Evolutionary conservation across 2,113 vertebrate species (phyloP), one percentile per base, ranked within the genome.

Genomic region (Pedionomus torquatus): DNA sequence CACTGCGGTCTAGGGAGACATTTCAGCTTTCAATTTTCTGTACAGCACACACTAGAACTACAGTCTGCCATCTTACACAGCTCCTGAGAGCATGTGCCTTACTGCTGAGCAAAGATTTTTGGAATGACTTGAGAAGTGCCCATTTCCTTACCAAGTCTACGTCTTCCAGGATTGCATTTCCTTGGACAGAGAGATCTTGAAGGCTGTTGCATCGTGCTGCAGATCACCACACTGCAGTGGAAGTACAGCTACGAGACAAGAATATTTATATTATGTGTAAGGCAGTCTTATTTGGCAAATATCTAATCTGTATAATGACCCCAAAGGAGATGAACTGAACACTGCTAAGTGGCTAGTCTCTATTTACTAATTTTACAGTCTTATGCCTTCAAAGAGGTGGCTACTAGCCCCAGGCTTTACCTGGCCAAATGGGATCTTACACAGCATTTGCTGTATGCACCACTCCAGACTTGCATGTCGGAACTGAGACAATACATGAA

Each of bases 191-290:
- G 61, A 3, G 37, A 3, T 10, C 87, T 95, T 43, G 71, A 91
- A 61, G 64, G 35, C 19, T 76, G 64, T 18, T 89, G 68, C 19
- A 52, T 54, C 19, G 91, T 37, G 35, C 96, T 93, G 89, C 97
- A 98, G 71, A 98, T 93, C 30, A 97, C 61, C 48, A 97, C 96
- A 25, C 80, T 97, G 69, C 97, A 97, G 75, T 98, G 98, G 71
- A 98, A 97, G 66, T 96, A 97, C 7, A 98, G 75, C 97, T 98
- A 61, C 28, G 41, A 92, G 31, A 71, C 14, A 93, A 64, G 30
- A 74, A 65, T 44, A 18, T 31, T 25, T 44, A 20, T 20, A 31
- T 81, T 43, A n/a, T 23, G 2, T 41, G 26, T 25, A 83, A 13
- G 4, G 6, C 4, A 78, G 2, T 72, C 25, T 61, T 72, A 23